phyloP scores from a whole-genome alignment of 1,140 invertebrate species.

The Oedothorax gibbosus region DNA sequence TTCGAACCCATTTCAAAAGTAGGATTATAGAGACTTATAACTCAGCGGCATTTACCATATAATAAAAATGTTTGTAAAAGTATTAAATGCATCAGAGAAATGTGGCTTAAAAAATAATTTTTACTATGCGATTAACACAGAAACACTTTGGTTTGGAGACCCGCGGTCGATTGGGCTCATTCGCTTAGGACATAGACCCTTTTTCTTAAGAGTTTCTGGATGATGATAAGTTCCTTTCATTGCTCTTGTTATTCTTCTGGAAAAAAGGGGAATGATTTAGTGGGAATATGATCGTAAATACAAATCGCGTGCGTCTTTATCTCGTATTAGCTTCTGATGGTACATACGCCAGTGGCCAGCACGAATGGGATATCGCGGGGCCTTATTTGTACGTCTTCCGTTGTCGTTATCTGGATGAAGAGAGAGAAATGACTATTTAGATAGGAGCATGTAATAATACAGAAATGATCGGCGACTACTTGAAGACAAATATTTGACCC shows the following conservation, averaged over 20 bases:
- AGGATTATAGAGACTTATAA: too few species aligned
- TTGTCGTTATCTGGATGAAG: constrained; percentile 41
- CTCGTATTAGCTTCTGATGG: constrained; percentile 54
- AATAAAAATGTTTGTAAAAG: too few species aligned
- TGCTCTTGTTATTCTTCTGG: constrained; percentile 18
- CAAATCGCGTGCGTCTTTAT: constrained; percentile 57
- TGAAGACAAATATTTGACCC: constrained; percentile 57
- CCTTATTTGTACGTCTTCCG: constrained; percentile 21
- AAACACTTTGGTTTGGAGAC: too few species aligned
- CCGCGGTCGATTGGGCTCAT: too few species aligned
- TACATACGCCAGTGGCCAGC: too few species aligned
- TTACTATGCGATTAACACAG: too few species aligned
- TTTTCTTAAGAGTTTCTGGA: background rate
- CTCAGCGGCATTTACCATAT: too few species aligned
- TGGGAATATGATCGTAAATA: constrained; percentile 55
- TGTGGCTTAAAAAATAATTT: too few species aligned
- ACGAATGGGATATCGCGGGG: constrained; percentile 33
- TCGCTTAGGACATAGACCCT: too few species aligned
- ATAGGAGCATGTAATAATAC: constrained; percentile 59
- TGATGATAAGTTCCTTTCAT: constrained; percentile 7
- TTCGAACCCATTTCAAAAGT: too few species aligned
- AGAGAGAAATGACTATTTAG: constrained; percentile 56
- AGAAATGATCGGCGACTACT: constrained; percentile 54
- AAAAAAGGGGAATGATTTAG: constrained; percentile 39
- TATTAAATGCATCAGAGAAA: too few species aligned